Percentiles rank a stretch among this genome's conserved stretches.
phyloP scores from a whole-genome alignment of 2,113 vertebrate species.

The Syrmaticus mikado region DNA sequence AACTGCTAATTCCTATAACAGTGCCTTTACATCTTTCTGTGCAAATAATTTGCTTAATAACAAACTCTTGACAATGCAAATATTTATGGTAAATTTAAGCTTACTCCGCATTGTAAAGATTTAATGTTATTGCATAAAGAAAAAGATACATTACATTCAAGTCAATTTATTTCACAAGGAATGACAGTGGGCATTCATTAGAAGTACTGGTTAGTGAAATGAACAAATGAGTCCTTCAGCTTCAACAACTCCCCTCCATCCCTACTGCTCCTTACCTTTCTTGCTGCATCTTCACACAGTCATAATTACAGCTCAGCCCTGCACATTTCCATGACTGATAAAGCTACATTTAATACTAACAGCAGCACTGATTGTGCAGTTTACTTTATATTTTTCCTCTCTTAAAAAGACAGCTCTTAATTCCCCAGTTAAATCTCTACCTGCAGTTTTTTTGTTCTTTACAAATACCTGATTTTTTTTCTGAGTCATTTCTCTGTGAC shows the following conservation, averaged over 20 bases:
- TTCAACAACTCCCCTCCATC: not conserved
- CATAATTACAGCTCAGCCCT: not conserved
- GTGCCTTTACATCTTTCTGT: not conserved
- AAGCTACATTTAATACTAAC: not conserved
- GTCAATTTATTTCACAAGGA: not conserved
- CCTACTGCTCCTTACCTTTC: not conserved
- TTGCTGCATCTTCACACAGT: not conserved
- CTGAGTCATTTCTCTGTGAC: not conserved
- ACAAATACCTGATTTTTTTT: not conserved
- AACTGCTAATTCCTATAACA: slow-evolving; percentile 3
- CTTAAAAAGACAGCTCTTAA: not conserved
- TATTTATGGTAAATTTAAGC: slow-evolving; percentile 4
- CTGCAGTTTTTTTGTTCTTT: not conserved
- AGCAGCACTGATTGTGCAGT: not conserved
- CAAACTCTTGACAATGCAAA: slow-evolving; percentile 10
- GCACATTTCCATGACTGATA: not conserved
- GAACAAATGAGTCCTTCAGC: not conserved
- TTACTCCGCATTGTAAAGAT: not conserved
- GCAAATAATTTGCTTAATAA: not conserved
- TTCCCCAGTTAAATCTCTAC: not conserved
- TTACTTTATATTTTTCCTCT: not conserved
- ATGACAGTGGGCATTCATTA: not conserved
- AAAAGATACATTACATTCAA: not conserved
- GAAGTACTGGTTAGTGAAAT: not conserved
- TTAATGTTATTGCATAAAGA: not conserved